Evolutionary conservation across 2,888 invertebrate species (phyloP).

Genomic region (Thyatira batis): DNA sequence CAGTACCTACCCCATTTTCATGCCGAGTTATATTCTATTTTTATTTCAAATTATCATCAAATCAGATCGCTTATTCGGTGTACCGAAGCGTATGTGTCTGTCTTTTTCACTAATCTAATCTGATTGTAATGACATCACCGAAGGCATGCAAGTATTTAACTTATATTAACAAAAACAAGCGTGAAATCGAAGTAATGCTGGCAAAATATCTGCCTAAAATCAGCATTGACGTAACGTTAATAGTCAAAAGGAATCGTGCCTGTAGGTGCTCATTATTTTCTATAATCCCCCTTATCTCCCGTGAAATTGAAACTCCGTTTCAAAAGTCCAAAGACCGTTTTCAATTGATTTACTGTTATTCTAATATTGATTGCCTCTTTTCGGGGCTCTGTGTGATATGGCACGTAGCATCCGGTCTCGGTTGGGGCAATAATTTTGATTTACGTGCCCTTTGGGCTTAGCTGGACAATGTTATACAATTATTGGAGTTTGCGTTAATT

Average conservation of each 20-base stretch:
- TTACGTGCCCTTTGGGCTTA: neutral
- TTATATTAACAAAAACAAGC: neutral
- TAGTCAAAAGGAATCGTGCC: neutral
- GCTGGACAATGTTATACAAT: neutral
- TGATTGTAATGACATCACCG: too few relatives aligned
- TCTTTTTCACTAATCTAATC: too few relatives aligned
- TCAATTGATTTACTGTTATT: neutral
- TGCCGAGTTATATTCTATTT: too few relatives aligned
- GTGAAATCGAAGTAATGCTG: neutral
- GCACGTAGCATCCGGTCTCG: neutral
- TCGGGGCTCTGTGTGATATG: neutral
- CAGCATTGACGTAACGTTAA: neutral
- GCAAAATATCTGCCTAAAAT: neutral
- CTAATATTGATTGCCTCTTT: neutral
- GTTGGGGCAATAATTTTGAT: neutral
- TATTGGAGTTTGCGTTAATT: neutral
- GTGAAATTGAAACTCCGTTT: constrained; percentile 1
- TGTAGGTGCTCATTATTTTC: neutral
- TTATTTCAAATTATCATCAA: too few relatives aligned
- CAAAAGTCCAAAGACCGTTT: neutral
- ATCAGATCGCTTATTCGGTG: too few relatives aligned
- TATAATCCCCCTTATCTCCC: neutral
- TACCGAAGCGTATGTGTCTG: too few relatives aligned
- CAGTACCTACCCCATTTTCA: too few relatives aligned
- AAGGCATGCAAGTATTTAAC: too few relatives aligned